A percentile compares a stretch with the other conserved stretches of the same genome.
Conservation (phyloP, 2,113 vertebrate species). For the Carlito syrichta region DNA sequence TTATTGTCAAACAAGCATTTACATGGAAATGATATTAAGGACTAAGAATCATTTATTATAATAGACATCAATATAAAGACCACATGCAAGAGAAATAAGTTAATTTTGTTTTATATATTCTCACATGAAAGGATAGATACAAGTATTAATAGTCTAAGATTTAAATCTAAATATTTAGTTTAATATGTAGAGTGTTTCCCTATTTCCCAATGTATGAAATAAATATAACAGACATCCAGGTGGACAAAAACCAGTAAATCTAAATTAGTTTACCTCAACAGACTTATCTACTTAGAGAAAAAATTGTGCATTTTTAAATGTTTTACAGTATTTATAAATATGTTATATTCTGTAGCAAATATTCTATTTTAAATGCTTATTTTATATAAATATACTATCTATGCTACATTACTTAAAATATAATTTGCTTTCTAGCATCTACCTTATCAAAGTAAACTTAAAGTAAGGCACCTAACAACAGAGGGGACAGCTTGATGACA, state of each 20-base stretch:
- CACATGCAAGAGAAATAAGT: background rate
- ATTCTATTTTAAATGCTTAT: background rate
- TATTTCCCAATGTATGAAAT: background rate
- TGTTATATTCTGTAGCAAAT: background rate
- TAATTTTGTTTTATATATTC: conserved; percentile 18
- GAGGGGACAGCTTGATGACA: background rate
- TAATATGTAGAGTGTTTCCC: background rate
- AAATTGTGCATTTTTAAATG: background rate
- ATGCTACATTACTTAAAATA: conserved; percentile 6
- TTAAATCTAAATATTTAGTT: conserved; percentile 44
- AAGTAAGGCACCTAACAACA: too few relatives aligned
- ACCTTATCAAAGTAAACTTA: conserved; percentile 26
- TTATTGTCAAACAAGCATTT: conserved; percentile 26
- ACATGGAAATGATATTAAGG: conserved; percentile 7
- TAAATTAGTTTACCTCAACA: conserved; percentile 12
- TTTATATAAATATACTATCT: background rate
- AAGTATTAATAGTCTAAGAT: background rate
- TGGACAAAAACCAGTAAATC: background rate
- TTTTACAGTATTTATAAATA: conserved; percentile 35
- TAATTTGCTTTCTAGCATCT: background rate
- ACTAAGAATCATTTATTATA: conserved; percentile 4
- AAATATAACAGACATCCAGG: background rate
- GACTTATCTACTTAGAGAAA: background rate
- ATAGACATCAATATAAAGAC: background rate
- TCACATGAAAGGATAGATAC: conserved; percentile 5